Evolutionary conservation across 2,888 invertebrate species (phyloP), one percentile per base, ranked within the genome.

Genomic region (Pantelozetes paolii): DNA sequence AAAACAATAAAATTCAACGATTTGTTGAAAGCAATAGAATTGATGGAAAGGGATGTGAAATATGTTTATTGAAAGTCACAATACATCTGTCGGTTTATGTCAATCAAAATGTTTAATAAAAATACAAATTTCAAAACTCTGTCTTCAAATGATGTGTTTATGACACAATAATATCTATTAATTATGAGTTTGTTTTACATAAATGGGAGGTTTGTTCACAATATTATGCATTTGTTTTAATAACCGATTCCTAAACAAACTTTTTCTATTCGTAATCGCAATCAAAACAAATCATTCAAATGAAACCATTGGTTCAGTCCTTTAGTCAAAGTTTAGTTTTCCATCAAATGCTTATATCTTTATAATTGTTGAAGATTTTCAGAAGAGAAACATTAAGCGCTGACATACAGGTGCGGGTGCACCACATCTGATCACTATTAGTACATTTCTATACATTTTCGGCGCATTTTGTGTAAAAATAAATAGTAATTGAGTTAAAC

Each of bases 201-300:
- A 62, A 30, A 62, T 62, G 32, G 18, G 32, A 30, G 32, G 32
- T 13, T 62, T 30, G 50, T 50, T 50, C 5, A 50, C 5, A 6
- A 15, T 50, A 50, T 62, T 2, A 9, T 9, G 20, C 20, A 30
- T 20, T 32, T 28, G 62, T 62, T 30, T 28, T n/a, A 30, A 62
- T 30, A 30, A 62, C 28, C 9, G 18, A n/a, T 6, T 30, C 18
- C 8, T 62, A 62, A 62, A 28, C 28, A 62, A 62, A 28, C 3
- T 26, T 9, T 30, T 30, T 9, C 32, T 5, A 62, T 62, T 62
- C 32, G 62, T 62, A 62, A 18, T 30, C n/a, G 62, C 32, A 62
- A 62, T 62, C 62, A 32, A 30, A 62, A 62, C 62, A 62, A 62
- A 2, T 62, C 32, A 62, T 62, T 62, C 62, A 32, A 62, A 28